These are phyloP conservation scores for Paramisgurnus dabryanus DNA, from an alignment of 2,113 vertebrate genomes.

Conservation along the genomic window DNA sequence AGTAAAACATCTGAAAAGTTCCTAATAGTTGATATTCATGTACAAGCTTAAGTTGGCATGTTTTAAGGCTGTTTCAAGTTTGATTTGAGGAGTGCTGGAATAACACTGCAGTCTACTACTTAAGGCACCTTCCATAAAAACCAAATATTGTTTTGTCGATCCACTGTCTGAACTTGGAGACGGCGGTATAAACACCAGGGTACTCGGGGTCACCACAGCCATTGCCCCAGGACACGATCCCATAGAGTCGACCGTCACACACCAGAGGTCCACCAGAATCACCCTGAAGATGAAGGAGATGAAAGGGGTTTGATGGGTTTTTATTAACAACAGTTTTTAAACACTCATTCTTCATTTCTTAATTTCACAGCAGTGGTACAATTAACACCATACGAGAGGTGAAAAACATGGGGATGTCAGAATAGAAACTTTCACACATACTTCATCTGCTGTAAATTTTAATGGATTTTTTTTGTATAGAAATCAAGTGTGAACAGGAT, in stretches of 20 bases:
- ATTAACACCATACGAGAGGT: too few relatives aligned
- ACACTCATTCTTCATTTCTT: too few relatives aligned
- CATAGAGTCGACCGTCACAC: conserved; percentile 78
- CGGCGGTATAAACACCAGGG: conserved; percentile 80
- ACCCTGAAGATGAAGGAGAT: conserved; percentile 64
- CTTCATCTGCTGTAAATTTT: not conserved
- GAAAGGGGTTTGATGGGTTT: too few relatives aligned
- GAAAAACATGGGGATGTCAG: not conserved
- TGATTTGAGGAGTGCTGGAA: conserved; percentile 3
- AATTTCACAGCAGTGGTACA: too few relatives aligned
- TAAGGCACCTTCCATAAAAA: conserved; percentile 67
- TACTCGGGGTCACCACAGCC: conserved; percentile 75
- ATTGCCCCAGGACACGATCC: conserved; percentile 81
- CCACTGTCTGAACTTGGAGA: conserved; percentile 79
- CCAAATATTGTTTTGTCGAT: conserved; percentile 76
- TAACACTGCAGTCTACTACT: conserved; percentile 47
- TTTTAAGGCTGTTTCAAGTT: conserved; percentile 44
- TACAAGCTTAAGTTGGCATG: conserved; percentile 31
- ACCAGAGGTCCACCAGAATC: conserved; percentile 82
- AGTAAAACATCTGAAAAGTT: not conserved
- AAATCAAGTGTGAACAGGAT: not conserved
- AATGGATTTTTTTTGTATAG: not conserved
- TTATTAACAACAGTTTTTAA: too few relatives aligned
- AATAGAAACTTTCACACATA: not conserved
- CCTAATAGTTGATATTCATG: conserved; percentile 9